These are phyloP conservation scores for Eurois occulta DNA, from an alignment of 2,888 invertebrate species.

Conservation along the genomic window DNA sequence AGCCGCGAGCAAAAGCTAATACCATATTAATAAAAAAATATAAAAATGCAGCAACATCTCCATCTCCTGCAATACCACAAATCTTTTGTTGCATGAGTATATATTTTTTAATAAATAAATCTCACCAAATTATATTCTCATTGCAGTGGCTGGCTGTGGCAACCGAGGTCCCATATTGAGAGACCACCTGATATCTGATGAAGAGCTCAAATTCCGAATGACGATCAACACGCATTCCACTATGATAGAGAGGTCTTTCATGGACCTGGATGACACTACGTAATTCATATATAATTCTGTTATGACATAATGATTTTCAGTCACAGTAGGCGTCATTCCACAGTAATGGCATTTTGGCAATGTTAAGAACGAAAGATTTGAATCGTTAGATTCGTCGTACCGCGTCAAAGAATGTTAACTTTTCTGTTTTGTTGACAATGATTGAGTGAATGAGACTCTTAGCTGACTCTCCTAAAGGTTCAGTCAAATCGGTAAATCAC, in stretches of 20 bases:
- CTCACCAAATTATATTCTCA: not conserved
- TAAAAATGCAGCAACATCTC: not conserved
- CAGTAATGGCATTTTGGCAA: not conserved
- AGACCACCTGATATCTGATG: constrained; percentile 81
- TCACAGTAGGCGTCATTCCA: not conserved
- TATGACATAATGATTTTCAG: not conserved
- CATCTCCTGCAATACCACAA: not conserved
- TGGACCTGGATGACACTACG: constrained; percentile 73
- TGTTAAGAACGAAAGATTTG: not conserved
- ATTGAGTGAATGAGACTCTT: not conserved
- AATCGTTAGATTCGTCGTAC: not conserved
- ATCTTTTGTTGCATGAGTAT: not conserved
- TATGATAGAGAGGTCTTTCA: constrained; percentile 76
- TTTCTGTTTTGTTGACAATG: not conserved
- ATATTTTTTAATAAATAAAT: too few species aligned
- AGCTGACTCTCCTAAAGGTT: not conserved
- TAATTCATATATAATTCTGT: constrained; percentile 14
- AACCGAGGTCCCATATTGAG: constrained; percentile 79
- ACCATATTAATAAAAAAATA: too few species aligned
- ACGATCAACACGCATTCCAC: constrained; percentile 81
- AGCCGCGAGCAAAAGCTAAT: not conserved
- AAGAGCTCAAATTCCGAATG: constrained; percentile 83
- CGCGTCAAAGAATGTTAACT: not conserved
- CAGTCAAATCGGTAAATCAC: not conserved
- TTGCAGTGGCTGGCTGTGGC: constrained; percentile 87